These are phyloP conservation scores for cattle (Bos taurus) DNA, from an alignment of 2,113 vertebrate genomes.

Conservation along the genomic window DNA sequence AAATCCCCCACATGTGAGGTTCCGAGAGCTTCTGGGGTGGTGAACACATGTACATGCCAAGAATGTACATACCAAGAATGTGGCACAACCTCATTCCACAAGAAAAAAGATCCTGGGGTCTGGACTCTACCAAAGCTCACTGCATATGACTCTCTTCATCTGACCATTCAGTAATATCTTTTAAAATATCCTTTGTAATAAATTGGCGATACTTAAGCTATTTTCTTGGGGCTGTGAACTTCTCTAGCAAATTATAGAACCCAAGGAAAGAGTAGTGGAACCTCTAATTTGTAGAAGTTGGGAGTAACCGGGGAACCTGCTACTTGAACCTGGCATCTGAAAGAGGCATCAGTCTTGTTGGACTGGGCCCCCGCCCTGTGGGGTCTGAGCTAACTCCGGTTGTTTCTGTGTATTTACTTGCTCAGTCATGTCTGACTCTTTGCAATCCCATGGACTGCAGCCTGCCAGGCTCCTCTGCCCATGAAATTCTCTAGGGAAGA, in stretches of 20 bases:
- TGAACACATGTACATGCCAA: background rate
- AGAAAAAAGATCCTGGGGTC: background rate
- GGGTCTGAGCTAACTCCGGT: background rate
- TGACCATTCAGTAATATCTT: background rate
- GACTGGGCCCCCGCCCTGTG: background rate
- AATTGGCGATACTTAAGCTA: background rate
- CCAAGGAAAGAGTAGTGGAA: background rate
- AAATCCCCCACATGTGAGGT: background rate
- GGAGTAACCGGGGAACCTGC: background rate
- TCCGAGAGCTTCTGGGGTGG: background rate
- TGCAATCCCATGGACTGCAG: background rate
- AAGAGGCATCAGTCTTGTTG: background rate
- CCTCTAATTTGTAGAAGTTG: background rate
- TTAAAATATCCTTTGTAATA: background rate
- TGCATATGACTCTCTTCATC: background rate
- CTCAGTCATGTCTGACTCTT: background rate
- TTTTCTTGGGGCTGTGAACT: background rate
- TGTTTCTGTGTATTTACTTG: background rate
- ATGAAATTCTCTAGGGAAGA: background rate
- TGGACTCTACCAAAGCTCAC: background rate
- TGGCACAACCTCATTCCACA: background rate
- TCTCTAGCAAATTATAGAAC: background rate
- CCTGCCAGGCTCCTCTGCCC: background rate
- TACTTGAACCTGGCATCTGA: background rate
- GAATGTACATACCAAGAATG: no score